Conservation (phyloP, 1,140 invertebrate species). For the Chironomus striatipennis region DNA sequence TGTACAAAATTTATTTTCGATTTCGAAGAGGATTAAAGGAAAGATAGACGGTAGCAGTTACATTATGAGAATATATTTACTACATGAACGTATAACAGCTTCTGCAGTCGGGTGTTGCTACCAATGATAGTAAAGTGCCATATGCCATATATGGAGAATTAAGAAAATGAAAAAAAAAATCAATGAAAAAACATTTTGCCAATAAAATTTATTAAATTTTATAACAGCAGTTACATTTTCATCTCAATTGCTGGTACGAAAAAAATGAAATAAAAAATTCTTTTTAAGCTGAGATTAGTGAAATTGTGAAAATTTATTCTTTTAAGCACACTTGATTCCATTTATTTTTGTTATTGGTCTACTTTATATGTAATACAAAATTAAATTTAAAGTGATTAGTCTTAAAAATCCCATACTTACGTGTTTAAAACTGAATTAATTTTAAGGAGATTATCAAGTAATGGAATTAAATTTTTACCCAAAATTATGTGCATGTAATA, state of each 20-base stretch:
- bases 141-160: constrained; percentile 1
- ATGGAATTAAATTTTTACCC: too few species aligned
- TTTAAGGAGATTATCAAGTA: too few species aligned
- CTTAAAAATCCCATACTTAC: too few species aligned
- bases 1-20: not conserved
- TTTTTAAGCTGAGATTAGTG: too few species aligned
- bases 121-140: not conserved
- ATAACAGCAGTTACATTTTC: constrained; percentile 1
- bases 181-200: constrained; percentile 8
- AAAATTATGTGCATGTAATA: too few species aligned
- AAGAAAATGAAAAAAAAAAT: not conserved
- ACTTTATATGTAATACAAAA: too few species aligned
- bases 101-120: not conserved
- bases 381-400: too few species aligned
- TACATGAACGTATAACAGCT: not conserved
- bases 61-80: not conserved
- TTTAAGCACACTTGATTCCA: too few species aligned
- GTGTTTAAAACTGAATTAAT: too few species aligned
- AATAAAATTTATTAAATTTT: constrained; percentile 15
- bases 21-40: not conserved
- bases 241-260: not conserved
- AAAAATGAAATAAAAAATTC: too few species aligned
- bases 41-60: not conserved
- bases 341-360: too few species aligned
- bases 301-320: too few species aligned